Evolutionary conservation across 2,888 invertebrate species (phyloP).

Genomic region (Andrena minutula): DNA sequence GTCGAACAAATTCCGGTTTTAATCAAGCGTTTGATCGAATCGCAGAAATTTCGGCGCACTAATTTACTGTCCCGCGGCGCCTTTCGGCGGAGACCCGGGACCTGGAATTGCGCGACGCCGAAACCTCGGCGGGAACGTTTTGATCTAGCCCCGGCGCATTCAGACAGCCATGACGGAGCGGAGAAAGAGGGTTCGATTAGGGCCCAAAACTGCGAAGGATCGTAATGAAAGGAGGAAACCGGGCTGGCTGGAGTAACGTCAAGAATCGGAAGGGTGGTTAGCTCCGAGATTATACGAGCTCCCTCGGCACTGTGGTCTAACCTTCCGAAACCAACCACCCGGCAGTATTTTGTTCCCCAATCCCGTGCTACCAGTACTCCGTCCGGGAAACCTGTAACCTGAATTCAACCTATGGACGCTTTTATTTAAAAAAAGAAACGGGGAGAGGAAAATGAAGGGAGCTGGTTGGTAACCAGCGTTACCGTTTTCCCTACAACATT

Average conservation of each 20-base stretch:
- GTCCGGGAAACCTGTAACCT: slow-evolving; percentile 26
- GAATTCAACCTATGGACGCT: slow-evolving; percentile 39
- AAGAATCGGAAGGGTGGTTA: slow-evolving; percentile 65
- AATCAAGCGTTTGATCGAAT: slow-evolving; percentile 67
- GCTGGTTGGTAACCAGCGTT: background rate
- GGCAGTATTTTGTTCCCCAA: slow-evolving; percentile 39
- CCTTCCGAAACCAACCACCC: slow-evolving; percentile 44
- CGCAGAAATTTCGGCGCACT: slow-evolving; percentile 59
- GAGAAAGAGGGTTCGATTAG: slow-evolving; percentile 52
- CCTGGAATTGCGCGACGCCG: slow-evolving; percentile 2
- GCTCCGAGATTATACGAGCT: slow-evolving; percentile 65
- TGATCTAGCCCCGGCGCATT: slow-evolving; percentile 50
- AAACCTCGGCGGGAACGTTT: slow-evolving; percentile 46
- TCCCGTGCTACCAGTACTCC: slow-evolving; percentile 37
- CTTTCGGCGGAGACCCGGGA: slow-evolving; percentile 27
- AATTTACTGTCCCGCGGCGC: slow-evolving; percentile 60
- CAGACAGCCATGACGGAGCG: slow-evolving; percentile 39
- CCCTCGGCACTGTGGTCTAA: slow-evolving; percentile 34
- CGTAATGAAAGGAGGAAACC: slow-evolving; percentile 61
- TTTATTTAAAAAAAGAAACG: background rate
- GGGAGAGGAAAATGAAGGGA: background rate
- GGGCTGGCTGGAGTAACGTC: slow-evolving; percentile 47
- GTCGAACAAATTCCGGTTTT: slow-evolving; percentile 61
- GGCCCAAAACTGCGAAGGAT: slow-evolving; percentile 47
- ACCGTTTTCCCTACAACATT: background rate